Evolutionary conservation across 2,113 vertebrate genomes (phyloP).

Genomic region (Agelaius phoeniceus): DNA sequence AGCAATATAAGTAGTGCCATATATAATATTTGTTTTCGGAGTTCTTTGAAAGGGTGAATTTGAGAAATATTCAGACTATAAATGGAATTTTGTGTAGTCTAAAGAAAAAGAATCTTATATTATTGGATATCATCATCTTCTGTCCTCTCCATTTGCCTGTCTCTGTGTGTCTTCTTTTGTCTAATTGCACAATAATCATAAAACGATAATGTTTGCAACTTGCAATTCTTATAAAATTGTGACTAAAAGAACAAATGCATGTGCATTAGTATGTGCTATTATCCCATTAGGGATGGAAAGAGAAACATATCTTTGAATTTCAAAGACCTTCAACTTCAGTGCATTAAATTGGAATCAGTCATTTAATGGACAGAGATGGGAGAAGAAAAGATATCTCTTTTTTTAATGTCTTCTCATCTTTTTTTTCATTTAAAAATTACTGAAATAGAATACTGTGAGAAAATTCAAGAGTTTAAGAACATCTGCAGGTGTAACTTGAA

Average conservation of each 20-base stretch:
- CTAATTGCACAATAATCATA: conserved; percentile 40
- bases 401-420: background rate
- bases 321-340: conserved; percentile 59
- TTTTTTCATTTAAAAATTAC: background rate
- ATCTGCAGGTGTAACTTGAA: background rate
- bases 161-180: conserved; percentile 25
- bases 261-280: conserved; percentile 67
- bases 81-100: background rate
- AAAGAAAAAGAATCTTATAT: background rate
- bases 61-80: background rate
- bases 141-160: background rate
- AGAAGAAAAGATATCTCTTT: background rate
- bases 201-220: conserved; percentile 56
- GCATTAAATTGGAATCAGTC: conserved; percentile 42
- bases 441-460: background rate
- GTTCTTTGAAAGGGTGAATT: background rate
- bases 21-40: background rate
- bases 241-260: conserved; percentile 62
- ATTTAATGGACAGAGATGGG: conserved; percentile 40
- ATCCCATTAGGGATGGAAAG: conserved; percentile 56
- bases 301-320: conserved; percentile 66
- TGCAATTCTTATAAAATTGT: conserved; percentile 33
- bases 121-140: background rate
- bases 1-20: background rate
- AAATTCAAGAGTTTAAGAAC: conserved; percentile 1